Conservation (phyloP, 2,113 vertebrate genomes). For the Regulus satrapa region DNA sequence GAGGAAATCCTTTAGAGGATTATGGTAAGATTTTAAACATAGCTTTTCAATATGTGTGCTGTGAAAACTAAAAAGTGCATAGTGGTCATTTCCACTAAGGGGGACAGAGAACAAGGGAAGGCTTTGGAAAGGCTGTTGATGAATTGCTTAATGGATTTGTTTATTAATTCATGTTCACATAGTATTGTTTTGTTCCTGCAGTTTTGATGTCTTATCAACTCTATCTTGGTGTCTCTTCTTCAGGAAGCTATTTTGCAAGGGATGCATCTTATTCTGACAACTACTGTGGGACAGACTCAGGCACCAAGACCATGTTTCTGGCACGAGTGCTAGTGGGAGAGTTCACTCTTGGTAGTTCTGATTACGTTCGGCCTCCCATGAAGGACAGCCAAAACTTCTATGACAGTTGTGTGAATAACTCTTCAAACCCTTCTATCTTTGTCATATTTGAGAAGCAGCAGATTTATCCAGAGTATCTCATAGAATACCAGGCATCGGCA, state of each 20-base stretch:
- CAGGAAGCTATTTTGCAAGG: slow-evolving; percentile 93
- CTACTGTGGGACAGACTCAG: slow-evolving; percentile 46
- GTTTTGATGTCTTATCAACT: not conserved
- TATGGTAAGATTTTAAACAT: not conserved
- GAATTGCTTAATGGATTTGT: not conserved
- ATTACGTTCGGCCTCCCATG: slow-evolving; percentile 77
- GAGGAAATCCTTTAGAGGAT: not conserved
- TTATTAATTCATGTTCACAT: not conserved
- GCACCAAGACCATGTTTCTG: slow-evolving; percentile 77
- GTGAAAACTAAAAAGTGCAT: not conserved
- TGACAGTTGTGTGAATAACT: slow-evolving; percentile 87
- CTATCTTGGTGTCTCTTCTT: slow-evolving; percentile 18
- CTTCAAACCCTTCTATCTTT: slow-evolving; percentile 80
- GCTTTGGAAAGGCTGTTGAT: not conserved
- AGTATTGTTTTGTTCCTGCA: not conserved
- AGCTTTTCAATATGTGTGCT: not conserved
- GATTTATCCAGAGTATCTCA: slow-evolving; percentile 90
- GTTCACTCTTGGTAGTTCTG: slow-evolving; percentile 71
- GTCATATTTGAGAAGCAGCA: slow-evolving; percentile 91
- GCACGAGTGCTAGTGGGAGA: slow-evolving; percentile 87
- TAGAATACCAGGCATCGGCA: slow-evolving; percentile 69
- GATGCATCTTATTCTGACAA: slow-evolving; percentile 84
- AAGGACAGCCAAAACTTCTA: slow-evolving; percentile 76
- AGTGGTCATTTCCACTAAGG: not conserved
- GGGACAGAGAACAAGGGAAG: not conserved